Conservation (phyloP, 2,113 vertebrate genomes). For the Prionailurus viverrinus region DNA sequence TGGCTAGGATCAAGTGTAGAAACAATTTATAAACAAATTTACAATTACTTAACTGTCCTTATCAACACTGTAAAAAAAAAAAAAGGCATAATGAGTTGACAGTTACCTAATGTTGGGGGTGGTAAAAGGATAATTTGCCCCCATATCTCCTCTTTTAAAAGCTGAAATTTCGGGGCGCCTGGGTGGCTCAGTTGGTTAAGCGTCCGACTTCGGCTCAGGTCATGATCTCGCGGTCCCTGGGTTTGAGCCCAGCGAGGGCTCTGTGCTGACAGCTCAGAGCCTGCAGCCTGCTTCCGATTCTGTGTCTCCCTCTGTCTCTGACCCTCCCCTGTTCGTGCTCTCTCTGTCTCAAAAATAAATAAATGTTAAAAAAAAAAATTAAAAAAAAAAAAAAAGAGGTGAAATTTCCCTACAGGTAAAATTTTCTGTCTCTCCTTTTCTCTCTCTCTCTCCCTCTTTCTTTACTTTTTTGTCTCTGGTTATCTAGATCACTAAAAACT, state of each 20-base stretch:
- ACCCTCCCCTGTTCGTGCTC: too few species aligned
- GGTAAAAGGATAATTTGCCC: not conserved
- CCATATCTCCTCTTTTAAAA: conserved; percentile 9
- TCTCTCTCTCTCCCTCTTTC: not conserved
- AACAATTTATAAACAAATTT: not conserved
- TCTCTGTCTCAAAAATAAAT: too few species aligned
- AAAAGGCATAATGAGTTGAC: not conserved
- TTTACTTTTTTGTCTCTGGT: not conserved
- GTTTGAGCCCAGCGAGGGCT: too few species aligned
- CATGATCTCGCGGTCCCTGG: too few species aligned
- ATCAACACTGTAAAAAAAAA: not conserved
- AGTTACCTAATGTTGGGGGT: not conserved
- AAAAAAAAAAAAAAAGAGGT: too few species aligned
- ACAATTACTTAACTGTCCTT: not conserved
- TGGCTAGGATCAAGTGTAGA: too few species aligned
- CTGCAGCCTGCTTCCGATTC: too few species aligned
- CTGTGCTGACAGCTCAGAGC: too few species aligned
- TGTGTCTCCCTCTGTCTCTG: too few species aligned
- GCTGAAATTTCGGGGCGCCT: not conserved
- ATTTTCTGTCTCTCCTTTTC: not conserved
- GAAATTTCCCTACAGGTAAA: not conserved
- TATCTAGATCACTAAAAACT: not conserved
- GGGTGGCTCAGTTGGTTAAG: too few species aligned
- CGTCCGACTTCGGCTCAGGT: too few species aligned
- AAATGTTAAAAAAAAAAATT: too few species aligned